Base-by-base conservation (phyloP, 2,888 invertebrate species). In the Ceriagrion tenellum region DNA sequence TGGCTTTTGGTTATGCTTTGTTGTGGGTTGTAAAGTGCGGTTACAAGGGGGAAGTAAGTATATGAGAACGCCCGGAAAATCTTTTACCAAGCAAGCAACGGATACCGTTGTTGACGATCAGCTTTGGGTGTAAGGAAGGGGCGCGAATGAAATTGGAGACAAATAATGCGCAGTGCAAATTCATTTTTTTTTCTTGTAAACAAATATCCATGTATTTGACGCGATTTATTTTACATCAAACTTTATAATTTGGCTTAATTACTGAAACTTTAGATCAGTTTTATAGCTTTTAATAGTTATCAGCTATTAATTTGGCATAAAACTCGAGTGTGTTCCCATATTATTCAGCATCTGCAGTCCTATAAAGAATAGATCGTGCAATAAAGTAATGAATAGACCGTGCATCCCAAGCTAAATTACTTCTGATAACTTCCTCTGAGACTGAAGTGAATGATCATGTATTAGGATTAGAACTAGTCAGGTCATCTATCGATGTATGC, bases 1-100 rank as follows among this genome's bases (percentile, higher is more conserved):
- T 35, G 81, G 30, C 81, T 16, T 13, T 16, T 13, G 35, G 81
- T 81, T 13, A 16, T 81, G 81, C 81, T 81, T 93, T 69, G 93
- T 93, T 69, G 93, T 40, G 93, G 93, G 26, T 47, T 69, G 69
- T 93, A 47, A 93, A 69, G 63, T 69, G 59, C 8, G 91, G 69
- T 93, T 93, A 69, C 26, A 26, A 81, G 81, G 81, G 63, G 69
- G 69, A 47, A 47, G 93, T 35, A 74, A 20, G 59, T 59, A 16
- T 69, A 20, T 35, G 59, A 35, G 20, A 35, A 47, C 55, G 26
- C 93, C 26, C 26, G 69, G 16, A 35, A 35, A n/a, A 35, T 81
- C 81, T 81, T 81, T 81, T 35, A 18, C 81, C 35, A 3, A 30
- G 13, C 81, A 13, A 81, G 13, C 30, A 26, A 26, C 69, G 69